These are phyloP conservation scores for Caenorhabditis briggsae DNA, from an alignment of 1,140 invertebrate genomes.

Conservation along the genomic window DNA sequence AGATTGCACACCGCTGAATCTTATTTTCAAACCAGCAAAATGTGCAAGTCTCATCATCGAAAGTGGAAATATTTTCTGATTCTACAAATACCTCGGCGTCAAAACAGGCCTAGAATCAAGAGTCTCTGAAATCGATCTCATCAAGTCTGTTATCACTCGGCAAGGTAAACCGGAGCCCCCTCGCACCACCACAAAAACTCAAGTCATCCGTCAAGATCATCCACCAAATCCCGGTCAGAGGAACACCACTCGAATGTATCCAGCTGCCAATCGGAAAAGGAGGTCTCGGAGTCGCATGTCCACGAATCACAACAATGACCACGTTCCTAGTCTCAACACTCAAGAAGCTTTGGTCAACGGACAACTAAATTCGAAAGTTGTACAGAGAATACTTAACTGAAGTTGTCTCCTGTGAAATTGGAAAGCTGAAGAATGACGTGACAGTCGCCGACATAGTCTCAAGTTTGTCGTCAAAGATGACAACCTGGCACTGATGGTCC, in stretches of 20 bases:
- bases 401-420: neutral
- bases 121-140: neutral
- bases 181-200: neutral
- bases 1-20: neutral
- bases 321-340: neutral
- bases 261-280: neutral
- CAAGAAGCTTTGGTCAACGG: neutral
- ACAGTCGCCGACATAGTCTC: neutral
- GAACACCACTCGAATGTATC: neutral
- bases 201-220: neutral
- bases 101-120: neutral
- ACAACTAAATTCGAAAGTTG: neutral
- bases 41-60: neutral
- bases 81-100: neutral
- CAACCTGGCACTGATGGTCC: neutral
- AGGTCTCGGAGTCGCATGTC: neutral
- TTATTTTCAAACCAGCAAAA: slow-evolving; percentile 10
- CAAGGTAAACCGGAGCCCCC: neutral
- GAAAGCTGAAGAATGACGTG: neutral
- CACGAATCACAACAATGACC: neutral
- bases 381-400: neutral
- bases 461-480: too few relatives aligned
- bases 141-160: neutral
- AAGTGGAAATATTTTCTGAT: neutral
- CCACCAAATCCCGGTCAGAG: neutral